Percentiles rank a stretch among this genome's conserved stretches.
Conservation (phyloP, 2,113 vertebrate species). For the Chionodraco myersi region DNA sequence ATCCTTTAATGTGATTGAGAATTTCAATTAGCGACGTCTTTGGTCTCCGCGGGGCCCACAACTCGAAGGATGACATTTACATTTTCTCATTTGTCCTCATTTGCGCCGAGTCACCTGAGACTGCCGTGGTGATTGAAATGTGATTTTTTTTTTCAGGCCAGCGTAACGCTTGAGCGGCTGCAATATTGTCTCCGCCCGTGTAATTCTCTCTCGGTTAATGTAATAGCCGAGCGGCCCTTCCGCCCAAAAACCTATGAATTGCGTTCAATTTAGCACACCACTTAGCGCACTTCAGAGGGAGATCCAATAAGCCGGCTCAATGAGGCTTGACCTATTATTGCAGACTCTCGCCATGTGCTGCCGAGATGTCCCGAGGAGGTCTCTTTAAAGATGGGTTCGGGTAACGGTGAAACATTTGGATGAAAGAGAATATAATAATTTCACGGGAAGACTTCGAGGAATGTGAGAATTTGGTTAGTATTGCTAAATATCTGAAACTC, state of each 20-base stretch:
- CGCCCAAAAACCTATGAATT: conserved; percentile 71
- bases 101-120: conserved; percentile 61
- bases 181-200: conserved; percentile 72
- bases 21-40: conserved; percentile 67
- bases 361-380: no score
- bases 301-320: conserved; percentile 83
- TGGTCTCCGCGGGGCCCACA: conserved; percentile 35
- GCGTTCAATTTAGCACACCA: conserved; percentile 78
- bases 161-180: conserved; percentile 53
- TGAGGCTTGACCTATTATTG: conserved; percentile 77
- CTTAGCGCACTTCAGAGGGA: conserved; percentile 75
- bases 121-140: conserved; percentile 63
- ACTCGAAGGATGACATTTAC: conserved; percentile 60
- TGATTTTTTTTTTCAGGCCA: conserved; percentile 49
- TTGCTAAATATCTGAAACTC: no score
- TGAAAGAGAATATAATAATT: no score
- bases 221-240: conserved; percentile 59
- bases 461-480: no score
- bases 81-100: conserved; percentile 74
- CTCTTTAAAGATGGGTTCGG: no score
- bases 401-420: no score
- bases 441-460: no score
- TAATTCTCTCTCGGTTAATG: conserved; percentile 69
- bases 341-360: no score
- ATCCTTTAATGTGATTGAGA: conserved; percentile 55